Evolutionary conservation across 2,113 vertebrate species (phyloP).

Genomic region (Colossoma macropomum): DNA sequence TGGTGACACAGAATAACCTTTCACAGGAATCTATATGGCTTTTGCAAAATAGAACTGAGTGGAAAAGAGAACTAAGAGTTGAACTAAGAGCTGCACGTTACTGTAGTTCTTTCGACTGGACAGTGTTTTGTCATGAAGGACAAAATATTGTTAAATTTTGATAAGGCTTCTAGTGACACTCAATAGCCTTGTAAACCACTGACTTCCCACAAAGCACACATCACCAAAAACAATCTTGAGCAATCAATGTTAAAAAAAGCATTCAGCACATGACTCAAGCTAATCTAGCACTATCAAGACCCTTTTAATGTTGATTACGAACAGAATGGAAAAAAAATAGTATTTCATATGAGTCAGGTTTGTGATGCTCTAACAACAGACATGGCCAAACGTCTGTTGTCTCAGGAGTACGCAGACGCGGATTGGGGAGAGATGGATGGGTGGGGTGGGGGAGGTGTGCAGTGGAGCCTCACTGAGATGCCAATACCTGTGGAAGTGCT

Average conservation of each 20-base stretch:
- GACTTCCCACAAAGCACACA: neutral
- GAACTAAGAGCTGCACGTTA: neutral
- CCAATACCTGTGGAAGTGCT: constrained; percentile 57
- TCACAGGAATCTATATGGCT: neutral
- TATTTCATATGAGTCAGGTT: neutral
- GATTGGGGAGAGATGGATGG: constrained; percentile 34
- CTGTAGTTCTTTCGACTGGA: neutral
- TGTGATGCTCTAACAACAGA: neutral
- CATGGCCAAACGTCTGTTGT: constrained; percentile 14
- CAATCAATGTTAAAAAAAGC: no score
- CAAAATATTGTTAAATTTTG: neutral
- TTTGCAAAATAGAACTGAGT: neutral
- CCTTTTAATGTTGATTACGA: neutral
- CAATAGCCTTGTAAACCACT: no score
- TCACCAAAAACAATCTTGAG: no score
- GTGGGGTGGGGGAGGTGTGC: constrained; percentile 43
- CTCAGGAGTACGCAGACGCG: constrained; percentile 17
- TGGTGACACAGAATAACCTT: neutral
- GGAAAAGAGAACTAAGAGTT: neutral
- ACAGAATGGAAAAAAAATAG: neutral
- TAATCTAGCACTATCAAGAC: neutral
- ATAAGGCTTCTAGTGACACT: no score
- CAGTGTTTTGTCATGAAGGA: no score
- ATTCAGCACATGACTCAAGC: neutral
- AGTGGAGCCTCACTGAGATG: constrained; percentile 23